phyloP scores from a whole-genome alignment of 1,140 invertebrate species.

The Leptinotarsa texana region DNA sequence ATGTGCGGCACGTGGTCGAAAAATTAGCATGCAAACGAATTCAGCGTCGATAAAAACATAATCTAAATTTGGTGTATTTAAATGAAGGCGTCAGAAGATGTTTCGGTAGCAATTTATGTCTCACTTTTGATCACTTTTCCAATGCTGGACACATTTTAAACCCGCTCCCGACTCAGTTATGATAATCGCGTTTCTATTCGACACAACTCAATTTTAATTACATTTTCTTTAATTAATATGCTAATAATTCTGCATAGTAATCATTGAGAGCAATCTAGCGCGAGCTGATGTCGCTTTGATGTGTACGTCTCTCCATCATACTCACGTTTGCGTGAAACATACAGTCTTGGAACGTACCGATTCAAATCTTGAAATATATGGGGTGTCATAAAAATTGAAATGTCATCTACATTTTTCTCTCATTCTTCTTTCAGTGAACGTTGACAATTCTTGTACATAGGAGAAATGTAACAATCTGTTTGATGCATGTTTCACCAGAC shows the following conservation, averaged over 20 bases:
- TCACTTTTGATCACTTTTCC: conserved; percentile 46
- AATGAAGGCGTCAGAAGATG: conserved; percentile 53
- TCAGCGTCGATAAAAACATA: conserved; percentile 50
- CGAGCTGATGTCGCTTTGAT: conserved; percentile 59
- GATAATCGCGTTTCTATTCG: conserved; percentile 53
- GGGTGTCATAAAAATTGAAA: no score
- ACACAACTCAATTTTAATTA: conserved; percentile 57
- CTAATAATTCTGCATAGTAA: conserved; percentile 62
- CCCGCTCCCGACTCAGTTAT: conserved; percentile 48
- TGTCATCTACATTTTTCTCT: no score
- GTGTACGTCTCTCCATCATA: conserved; percentile 38
- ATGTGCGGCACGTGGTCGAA: conserved; percentile 36
- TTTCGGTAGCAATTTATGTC: conserved; percentile 48
- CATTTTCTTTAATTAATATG: conserved; percentile 61
- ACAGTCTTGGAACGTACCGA: background rate
- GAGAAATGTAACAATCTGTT: no score
- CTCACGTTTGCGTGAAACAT: background rate
- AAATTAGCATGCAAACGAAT: conserved; percentile 53
- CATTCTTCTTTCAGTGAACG: no score
- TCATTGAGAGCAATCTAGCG: conserved; percentile 59
- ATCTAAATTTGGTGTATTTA: conserved; percentile 50
- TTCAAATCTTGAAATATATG: no score
- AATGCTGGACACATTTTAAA: conserved; percentile 49
- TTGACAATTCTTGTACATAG: no score
- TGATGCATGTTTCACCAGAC: no score